A percentile compares a stretch with the other conserved stretches of the same genome.
These are phyloP conservation scores for Tylochromis polylepis DNA, from an alignment of 2,113 vertebrate genomes.

Conservation along the genomic window DNA sequence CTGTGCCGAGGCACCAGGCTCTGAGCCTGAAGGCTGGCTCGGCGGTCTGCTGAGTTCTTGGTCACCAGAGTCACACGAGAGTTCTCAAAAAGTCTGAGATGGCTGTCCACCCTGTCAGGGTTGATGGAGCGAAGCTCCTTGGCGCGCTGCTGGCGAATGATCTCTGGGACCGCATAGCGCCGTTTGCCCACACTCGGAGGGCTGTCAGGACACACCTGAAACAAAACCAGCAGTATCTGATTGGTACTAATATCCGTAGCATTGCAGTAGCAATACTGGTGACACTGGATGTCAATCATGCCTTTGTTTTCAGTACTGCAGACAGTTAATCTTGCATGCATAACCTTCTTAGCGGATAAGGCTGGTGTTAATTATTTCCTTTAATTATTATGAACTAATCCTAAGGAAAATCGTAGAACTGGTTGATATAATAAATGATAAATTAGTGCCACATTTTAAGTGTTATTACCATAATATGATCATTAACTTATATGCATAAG, in stretches of 20 bases:
- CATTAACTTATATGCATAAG: background rate
- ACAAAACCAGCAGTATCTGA: background rate
- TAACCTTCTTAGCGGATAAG: constrained; percentile 34
- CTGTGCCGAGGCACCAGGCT: constrained; percentile 12
- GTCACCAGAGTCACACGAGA: constrained; percentile 66
- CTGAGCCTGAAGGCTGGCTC: constrained; percentile 75
- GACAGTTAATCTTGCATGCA: constrained; percentile 16
- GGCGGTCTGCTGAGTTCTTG: constrained; percentile 65
- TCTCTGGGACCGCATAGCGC: constrained; percentile 84
- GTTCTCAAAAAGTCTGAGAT: constrained; percentile 77
- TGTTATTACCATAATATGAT: background rate
- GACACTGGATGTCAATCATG: background rate
- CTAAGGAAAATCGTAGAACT: background rate
- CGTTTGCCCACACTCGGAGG: constrained; percentile 85
- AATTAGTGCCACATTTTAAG: background rate
- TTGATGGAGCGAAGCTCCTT: constrained; percentile 65
- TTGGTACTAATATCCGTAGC: background rate
- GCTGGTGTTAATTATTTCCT: constrained; percentile 14
- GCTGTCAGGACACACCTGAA: constrained; percentile 81
- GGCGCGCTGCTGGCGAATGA: constrained; percentile 73
- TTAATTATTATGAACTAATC: constrained; percentile 4
- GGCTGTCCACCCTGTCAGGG: constrained; percentile 53
- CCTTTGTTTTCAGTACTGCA: background rate
- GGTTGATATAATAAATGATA: constrained; percentile 1
- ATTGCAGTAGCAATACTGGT: background rate